A percentile compares a stretch with the other conserved stretches of the same genome.
Conservation (phyloP, 2,888 invertebrate genomes). For the Orthosia cruda region DNA sequence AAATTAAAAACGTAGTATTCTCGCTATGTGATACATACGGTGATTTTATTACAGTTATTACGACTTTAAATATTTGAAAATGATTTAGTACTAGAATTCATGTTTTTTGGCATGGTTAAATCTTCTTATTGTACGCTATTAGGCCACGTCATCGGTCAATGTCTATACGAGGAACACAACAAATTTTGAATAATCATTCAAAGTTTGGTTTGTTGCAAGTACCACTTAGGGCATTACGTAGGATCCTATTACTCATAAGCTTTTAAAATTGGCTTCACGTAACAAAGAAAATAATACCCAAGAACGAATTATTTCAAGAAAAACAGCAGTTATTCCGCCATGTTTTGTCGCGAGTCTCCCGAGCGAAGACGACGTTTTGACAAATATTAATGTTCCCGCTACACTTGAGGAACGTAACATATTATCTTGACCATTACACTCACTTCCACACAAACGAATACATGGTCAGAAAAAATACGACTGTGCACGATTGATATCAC, state of each 20-base stretch:
- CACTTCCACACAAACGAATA: slow-evolving; percentile 68
- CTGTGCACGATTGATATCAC: slow-evolving; percentile 69
- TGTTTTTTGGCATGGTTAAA: too few species aligned
- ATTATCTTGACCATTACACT: slow-evolving; percentile 80
- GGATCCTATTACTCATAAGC: neutral
- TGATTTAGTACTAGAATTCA: neutral
- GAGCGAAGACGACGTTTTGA: slow-evolving; percentile 75
- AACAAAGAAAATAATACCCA: slow-evolving; percentile 30
- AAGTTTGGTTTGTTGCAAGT: too few species aligned
- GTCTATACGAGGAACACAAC: too few species aligned
- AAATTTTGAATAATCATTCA: too few species aligned
- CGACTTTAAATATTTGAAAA: neutral
- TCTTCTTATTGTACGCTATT: too few species aligned
- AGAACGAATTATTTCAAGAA: slow-evolving; percentile 61
- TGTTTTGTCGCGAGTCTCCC: slow-evolving; percentile 70
- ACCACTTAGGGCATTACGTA: too few species aligned
- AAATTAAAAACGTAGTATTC: slow-evolving; percentile 23
- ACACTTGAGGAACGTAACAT: slow-evolving; percentile 69
- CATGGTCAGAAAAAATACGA: slow-evolving; percentile 60
- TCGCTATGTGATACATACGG: slow-evolving; percentile 9
- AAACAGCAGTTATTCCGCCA: slow-evolving; percentile 67
- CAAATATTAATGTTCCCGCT: slow-evolving; percentile 78
- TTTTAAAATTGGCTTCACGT: slow-evolving; percentile 16
- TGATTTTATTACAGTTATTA: neutral
- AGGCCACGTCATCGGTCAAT: too few species aligned